A percentile compares a stretch with the other conserved stretches of the same genome.
Evolutionary conservation across 2,113 vertebrate species (phyloP).

Genomic region (Trochalopteron elliotii): DNA sequence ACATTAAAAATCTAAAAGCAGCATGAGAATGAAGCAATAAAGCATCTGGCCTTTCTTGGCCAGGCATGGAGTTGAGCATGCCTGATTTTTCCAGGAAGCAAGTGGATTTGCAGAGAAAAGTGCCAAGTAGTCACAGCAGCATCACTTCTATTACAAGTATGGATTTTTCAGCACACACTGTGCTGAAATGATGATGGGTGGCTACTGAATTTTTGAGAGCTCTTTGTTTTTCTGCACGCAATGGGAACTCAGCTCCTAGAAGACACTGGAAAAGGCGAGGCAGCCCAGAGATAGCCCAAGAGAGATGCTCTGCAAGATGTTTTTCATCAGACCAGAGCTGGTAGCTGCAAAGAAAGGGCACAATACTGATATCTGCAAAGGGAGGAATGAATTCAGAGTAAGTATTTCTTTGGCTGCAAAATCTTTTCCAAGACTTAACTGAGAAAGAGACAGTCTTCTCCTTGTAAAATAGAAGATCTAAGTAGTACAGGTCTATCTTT

Average conservation of each 20-base stretch:
- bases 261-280: background rate
- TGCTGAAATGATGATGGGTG: background rate
- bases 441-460: background rate
- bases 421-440: background rate
- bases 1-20: background rate
- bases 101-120: constrained; percentile 39
- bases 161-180: background rate
- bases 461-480: background rate
- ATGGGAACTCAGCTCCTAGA: background rate
- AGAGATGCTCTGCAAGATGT: background rate
- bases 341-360: background rate
- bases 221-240: background rate
- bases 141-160: background rate
- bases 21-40: constrained; percentile 16
- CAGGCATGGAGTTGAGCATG: background rate
- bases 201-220: background rate
- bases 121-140: constrained; percentile 16
- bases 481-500: background rate
- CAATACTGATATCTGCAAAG: background rate
- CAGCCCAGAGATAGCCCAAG: background rate
- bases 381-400: background rate
- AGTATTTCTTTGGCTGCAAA: background rate
- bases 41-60: constrained; percentile 50
- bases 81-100: constrained; percentile 49
- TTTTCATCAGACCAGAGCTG: background rate